Base-by-base conservation (phyloP, 2,888 invertebrate species). In the Rhorus exstirpatorius region DNA sequence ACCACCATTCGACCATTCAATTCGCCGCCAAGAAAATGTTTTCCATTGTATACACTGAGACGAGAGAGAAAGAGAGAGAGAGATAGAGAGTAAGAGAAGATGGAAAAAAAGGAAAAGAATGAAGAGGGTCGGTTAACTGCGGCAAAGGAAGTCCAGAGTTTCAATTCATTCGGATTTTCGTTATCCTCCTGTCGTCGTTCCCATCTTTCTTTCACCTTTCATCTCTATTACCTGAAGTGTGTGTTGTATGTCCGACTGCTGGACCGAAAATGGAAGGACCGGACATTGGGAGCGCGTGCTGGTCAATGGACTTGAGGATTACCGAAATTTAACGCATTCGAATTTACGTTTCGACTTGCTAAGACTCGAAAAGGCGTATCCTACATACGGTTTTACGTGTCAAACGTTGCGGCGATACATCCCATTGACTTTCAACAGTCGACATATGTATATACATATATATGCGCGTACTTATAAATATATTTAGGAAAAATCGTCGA, bases 291-390 rank as follows among this genome's bases (percentile, higher is more conserved):
- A 85, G 74, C 90, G 88, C 90, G 90, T 89, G 90, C 87, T 89
- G 84, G 70, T 89, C 85, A 90, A 89, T 90, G 85, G 86, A 58
- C 83, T 71, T 76, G 74, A 79, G 89, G 89, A 89, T 89, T 90
- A 90, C 80, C 65, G 72, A 85, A 83, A 76, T 85, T 84, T 63
- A 65, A 80, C 74, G 83, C 55, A 77, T 65, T 71, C 60, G 44
- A 8, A 49, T 44, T n/a, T 41, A 10, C 17, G 19, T n/a, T 8
- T 41, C 19, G n/a, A 14, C 26, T n/a, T 17, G 49, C 10, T 49
- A 4, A 7, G 4, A 41, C 6, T 7, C 41, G 51, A 41, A 55
- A 3, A n/a, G 41, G 19, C 41, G 55, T 24, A 68, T 51, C 35
- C 55, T 31, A 3, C 35, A 8, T 12, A 8, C 8, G 6, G 8